phyloP scores from a whole-genome alignment of 2,888 invertebrate species.

The Nudaria mundana region DNA sequence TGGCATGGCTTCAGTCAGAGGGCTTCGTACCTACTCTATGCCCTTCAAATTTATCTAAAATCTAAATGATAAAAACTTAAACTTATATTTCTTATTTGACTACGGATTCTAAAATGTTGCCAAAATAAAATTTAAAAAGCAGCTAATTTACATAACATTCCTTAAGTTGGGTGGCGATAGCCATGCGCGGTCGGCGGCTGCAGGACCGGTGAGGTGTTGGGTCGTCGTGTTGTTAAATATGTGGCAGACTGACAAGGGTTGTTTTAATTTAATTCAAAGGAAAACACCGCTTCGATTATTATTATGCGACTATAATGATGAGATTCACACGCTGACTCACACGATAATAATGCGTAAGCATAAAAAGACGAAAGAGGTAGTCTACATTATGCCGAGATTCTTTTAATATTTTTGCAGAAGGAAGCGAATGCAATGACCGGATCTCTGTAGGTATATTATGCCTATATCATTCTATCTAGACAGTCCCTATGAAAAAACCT shows the following conservation, averaged over 20 bases:
- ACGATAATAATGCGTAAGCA: too few species aligned
- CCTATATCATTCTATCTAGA: too few species aligned
- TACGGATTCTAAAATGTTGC: conserved; percentile 12
- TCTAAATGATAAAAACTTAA: background rate
- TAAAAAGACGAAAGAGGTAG: background rate
- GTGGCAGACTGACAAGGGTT: conserved; percentile 53
- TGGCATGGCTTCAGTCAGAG: too few species aligned
- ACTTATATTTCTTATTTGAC: background rate
- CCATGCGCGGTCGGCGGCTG: conserved; percentile 24
- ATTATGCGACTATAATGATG: conserved; percentile 59
- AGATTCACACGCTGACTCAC: conserved; percentile 47
- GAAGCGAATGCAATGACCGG: too few species aligned
- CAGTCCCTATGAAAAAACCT: too few species aligned
- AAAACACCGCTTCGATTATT: conserved; percentile 53
- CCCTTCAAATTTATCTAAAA: background rate
- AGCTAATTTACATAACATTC: conserved; percentile 71
- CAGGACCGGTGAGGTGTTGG: conserved; percentile 39
- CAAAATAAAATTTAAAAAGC: conserved; percentile 32
- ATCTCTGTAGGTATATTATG: too few species aligned
- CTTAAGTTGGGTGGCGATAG: conserved; percentile 39
- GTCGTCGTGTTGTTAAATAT: conserved; percentile 57
- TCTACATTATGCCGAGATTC: too few species aligned
- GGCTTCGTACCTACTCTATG: too few species aligned
- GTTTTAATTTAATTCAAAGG: conserved; percentile 72
- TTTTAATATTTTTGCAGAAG: too few species aligned